Conservation (phyloP, 2,113 vertebrate species). For the Actinemys pallida region DNA sequence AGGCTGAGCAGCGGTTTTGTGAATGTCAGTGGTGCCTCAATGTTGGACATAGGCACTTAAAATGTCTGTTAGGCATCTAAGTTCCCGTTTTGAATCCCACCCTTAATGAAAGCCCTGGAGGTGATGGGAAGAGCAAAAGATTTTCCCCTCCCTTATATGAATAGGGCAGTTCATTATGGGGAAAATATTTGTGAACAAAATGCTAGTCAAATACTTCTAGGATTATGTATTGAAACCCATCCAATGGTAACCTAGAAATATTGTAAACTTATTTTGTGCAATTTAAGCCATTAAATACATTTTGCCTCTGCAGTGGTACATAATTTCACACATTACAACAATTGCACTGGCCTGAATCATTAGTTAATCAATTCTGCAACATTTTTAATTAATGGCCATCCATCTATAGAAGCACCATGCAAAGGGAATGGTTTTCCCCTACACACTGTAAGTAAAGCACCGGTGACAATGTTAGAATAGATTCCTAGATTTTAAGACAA, state of each 20-base stretch:
- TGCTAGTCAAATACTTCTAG: not conserved
- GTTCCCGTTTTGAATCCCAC: not conserved
- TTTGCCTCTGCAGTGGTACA: not conserved
- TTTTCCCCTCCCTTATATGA: not conserved
- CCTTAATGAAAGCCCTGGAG: not conserved
- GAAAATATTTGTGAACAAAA: not conserved
- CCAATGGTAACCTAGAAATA: not conserved
- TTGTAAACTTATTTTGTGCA: not conserved
- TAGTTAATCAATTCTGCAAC: conserved; percentile 9
- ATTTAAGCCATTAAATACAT: not conserved
- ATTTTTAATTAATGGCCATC: conserved; percentile 25
- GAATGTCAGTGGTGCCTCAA: not conserved
- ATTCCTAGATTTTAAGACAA: not conserved
- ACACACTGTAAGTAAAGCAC: not conserved
- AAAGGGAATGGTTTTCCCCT: not conserved
- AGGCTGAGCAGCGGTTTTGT: not conserved
- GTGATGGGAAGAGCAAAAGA: not conserved
- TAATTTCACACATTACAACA: conserved; percentile 3
- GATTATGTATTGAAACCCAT: not conserved
- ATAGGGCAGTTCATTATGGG: not conserved
- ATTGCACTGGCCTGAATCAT: not conserved
- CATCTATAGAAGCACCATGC: not conserved
- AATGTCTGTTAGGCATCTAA: not conserved
- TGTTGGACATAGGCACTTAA: not conserved
- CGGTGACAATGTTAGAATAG: not conserved